Percentiles rank a stretch among this genome's conserved stretches.
phyloP scores from a whole-genome alignment of 2,888 invertebrate species.

The Oscheius onirici region DNA sequence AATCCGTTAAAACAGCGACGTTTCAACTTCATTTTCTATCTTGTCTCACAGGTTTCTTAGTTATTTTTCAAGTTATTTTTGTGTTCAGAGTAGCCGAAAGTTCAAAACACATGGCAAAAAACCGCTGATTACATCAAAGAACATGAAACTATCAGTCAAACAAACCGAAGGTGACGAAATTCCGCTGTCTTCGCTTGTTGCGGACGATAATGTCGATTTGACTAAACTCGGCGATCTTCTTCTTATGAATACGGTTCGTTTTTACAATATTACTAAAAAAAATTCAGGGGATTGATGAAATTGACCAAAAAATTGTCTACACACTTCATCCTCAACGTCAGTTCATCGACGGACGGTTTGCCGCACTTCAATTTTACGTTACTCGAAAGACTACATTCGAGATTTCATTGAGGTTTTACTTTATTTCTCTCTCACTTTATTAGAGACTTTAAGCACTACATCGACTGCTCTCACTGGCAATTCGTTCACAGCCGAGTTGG shows the following conservation, averaged over 20 bases:
- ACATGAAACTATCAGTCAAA: background rate
- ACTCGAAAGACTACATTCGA: constrained; percentile 39
- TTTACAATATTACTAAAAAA: no score
- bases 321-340: constrained; percentile 30
- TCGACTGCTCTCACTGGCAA: constrained; percentile 74
- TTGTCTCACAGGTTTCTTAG: constrained; percentile 33
- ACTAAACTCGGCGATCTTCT: constrained; percentile 41
- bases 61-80: background rate
- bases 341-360: constrained; percentile 41
- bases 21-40: constrained; percentile 49
- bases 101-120: background rate
- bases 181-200: constrained; percentile 35
- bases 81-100: constrained; percentile 1
- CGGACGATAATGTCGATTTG: constrained; percentile 37
- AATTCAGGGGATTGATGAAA: constrained; percentile 22
- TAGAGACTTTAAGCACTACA: constrained; percentile 20
- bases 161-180: background rate
- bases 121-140: background rate
- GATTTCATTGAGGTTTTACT: constrained; percentile 35
- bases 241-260: constrained; percentile 44
- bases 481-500: constrained; percentile 79
- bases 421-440: background rate
- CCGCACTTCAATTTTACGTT: constrained; percentile 56
- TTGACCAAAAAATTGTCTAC: constrained; percentile 18
- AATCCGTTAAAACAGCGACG: constrained; percentile 35